Base-by-base conservation (phyloP, 2,113 vertebrate genomes). In the Glaucomys volans region DNA sequence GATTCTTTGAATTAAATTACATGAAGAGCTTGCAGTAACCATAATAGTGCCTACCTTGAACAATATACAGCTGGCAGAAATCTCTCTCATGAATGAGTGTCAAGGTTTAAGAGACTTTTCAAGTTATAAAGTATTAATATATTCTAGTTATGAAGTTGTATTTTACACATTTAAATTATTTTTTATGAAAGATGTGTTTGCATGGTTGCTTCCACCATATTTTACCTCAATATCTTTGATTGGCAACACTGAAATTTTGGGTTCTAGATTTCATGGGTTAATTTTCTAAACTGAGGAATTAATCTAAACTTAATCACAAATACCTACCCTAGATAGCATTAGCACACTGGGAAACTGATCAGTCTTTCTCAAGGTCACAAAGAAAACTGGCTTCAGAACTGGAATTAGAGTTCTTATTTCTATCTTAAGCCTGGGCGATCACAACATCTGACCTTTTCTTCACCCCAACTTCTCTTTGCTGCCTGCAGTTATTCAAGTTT, bases 251-350 rank as follows among this genome's bases (percentile, higher is more conserved):
- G 74, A 62, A 62, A 74, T 88, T 67, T 94, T 95, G 72, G 24
- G 42, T 80, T 97, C 72, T 90, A 52, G 20, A 72, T 96, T 92
- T 97, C 35, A 94, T 32, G 47, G 32, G 62, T 92, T 77, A 94
- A 37, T 94, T 90, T 96, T 97, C 76, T 90, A 94, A 85, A 50
- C 42, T 80, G 76, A 95, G 71, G 57, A 95, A 84, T 35, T 52
- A 82, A 42, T 95, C 82, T 75, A 42, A 87, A 47, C 20, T 79
- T 84, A 64, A 88, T 79, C 28, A 47, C 57, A 96, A 37, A 82
- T 83, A 86, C 32, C 30, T 87, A 91, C 85, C 26, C 71, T 87
- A 79, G 86, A 50, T 26, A 95, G 44, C 5, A 37, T 76, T 64
- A 82, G 22, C n/a, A 87, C 6, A 44, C 35, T 44, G 84, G 71